Evolutionary conservation across 2,113 vertebrate genomes (phyloP), one percentile per base, ranked within the genome.

Genomic region (Butastur rufipennis): DNA sequence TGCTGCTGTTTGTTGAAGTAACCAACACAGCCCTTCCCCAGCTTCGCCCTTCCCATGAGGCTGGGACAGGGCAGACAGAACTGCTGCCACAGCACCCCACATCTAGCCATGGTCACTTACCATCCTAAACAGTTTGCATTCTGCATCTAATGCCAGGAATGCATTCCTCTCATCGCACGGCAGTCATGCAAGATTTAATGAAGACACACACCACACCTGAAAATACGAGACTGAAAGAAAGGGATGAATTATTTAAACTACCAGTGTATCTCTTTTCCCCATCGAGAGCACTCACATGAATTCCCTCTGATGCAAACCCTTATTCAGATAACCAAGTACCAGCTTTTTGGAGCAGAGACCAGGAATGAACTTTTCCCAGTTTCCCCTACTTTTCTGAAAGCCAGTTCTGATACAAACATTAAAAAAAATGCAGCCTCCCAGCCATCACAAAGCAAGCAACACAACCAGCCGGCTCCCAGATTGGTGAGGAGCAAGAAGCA

Each of bases 211-310:
- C 31, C 22, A 73, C 16, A 83, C 38, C 85, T 92, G 81, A 93
- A 92, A 84, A 91, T 40, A 56, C 80, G 34, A 14, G 67, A 62
- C 88, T 93, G 90, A 90, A 90, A 87, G 87, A 85, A 84, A 88
- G 3, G n/a, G 32, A 88, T 94, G 6, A 92, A 93, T 93, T 95
- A 95, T 93, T 95, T 88, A 94, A 94, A 77, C 34, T 40, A 43
- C 3, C 11, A 18, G 48, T 8, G 17, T 82, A 36, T 80, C 70
- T 81, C 77, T 66, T 61, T 65, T 66, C 50, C 14, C 23, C 25
- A 50, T 16, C 0, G 1, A 74, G 3, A 59, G 27, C 45, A 81
- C 78, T 62, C 88, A 45, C 23, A 48, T 4, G 42, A 92, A 92
- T 14, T 21, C 43, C 23, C 21, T 63, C 67, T 43, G 31, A 77